phyloP scores from a whole-genome alignment of 2,113 vertebrate genomes.

The Eudyptes chrysolophus region DNA sequence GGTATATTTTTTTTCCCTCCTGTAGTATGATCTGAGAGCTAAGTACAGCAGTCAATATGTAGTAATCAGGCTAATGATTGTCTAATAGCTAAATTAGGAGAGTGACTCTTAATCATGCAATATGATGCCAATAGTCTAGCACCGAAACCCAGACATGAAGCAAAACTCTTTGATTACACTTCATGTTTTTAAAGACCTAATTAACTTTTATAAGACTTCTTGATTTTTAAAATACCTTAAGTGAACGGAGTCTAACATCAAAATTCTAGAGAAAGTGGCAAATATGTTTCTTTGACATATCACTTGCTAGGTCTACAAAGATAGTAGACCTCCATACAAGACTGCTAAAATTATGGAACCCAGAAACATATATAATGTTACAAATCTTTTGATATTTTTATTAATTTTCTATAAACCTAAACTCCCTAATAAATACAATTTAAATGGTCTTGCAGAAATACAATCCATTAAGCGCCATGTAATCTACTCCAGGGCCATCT shows the following conservation, averaged over 20 bases:
- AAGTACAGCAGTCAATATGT: conserved; percentile 64
- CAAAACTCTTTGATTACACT: conserved; percentile 65
- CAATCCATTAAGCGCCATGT: conserved; percentile 38
- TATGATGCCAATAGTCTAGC: conserved; percentile 62
- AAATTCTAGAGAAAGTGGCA: background rate
- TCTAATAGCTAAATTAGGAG: conserved; percentile 69
- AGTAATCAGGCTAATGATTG: conserved; percentile 72
- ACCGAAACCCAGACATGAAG: conserved; percentile 46
- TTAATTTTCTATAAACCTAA: conserved; percentile 52
- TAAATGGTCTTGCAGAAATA: conserved; percentile 25
- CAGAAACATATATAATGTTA: background rate
- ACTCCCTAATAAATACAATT: conserved; percentile 30
- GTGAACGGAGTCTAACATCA: background rate
- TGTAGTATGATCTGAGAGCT: conserved; percentile 27
- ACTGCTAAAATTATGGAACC: background rate
- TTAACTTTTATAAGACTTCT: conserved; percentile 56
- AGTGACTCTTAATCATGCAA: conserved; percentile 68
- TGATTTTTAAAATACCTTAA: conserved; percentile 42
- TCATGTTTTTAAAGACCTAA: conserved; percentile 59
- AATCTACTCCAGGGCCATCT: background rate
- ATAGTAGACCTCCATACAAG: background rate
- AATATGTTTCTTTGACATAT: background rate
- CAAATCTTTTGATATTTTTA: conserved; percentile 32
- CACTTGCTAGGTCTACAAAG: background rate
- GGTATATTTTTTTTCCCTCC: conserved; percentile 27